Evolutionary conservation across 2,888 invertebrate species (phyloP).

Genomic region (Ophioninae sp.): DNA sequence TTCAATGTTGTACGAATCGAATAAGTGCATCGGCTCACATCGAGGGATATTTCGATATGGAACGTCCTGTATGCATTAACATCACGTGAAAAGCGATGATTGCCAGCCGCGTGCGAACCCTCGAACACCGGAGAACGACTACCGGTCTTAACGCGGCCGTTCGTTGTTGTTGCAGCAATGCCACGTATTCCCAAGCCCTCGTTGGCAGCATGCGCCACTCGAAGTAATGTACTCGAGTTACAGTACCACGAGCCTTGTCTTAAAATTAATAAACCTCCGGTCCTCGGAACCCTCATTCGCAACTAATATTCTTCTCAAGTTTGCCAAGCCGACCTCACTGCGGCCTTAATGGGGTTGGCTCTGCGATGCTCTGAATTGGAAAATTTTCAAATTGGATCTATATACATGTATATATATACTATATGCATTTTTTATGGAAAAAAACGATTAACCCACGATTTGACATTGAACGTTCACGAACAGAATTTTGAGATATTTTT

Average conservation of each 20-base stretch:
- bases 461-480: too few relatives aligned
- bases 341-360: neutral
- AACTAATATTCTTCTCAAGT: neutral
- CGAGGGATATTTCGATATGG: neutral
- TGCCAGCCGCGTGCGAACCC: slow-evolving; percentile 40
- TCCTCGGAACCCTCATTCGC: neutral
- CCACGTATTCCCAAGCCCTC: slow-evolving; percentile 31
- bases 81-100: slow-evolving; percentile 16
- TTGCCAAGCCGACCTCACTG: neutral
- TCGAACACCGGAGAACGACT: slow-evolving; percentile 39
- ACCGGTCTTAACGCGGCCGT: slow-evolving; percentile 1
- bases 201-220: slow-evolving; percentile 34
- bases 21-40: neutral
- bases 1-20: neutral
- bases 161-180: slow-evolving; percentile 33
- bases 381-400: neutral
- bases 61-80: neutral
- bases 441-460: too few relatives aligned
- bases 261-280: slow-evolving; percentile 51
- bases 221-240: slow-evolving; percentile 51
- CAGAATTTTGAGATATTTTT: too few relatives aligned
- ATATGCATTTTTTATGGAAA: too few relatives aligned
- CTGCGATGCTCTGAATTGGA: neutral
- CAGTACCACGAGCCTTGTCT: slow-evolving; percentile 51
- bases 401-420: too few relatives aligned